These are phyloP conservation scores for Nematostella vectensis DNA, from an alignment of 92 coral and sea anemone species.

Conservation along the genomic window DNA sequence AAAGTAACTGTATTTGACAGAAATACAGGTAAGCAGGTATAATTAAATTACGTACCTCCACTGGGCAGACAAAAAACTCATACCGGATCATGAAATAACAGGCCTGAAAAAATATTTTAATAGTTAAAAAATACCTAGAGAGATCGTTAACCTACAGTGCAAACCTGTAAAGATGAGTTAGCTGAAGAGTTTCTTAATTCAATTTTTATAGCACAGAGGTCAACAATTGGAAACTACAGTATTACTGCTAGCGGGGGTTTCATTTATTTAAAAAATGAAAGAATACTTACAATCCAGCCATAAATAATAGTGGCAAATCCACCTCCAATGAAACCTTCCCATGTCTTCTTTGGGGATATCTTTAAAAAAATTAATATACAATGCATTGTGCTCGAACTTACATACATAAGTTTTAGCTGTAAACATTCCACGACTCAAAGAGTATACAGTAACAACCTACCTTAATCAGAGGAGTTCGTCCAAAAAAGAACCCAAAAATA, in stretches of 20 bases:
- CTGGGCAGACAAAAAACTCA: conserved; percentile 87
- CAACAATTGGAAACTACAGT: too few relatives aligned
- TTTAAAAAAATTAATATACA: conserved; percentile 17
- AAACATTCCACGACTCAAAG: not conserved
- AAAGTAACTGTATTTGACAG: too few relatives aligned
- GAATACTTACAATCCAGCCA: conserved; percentile 81
- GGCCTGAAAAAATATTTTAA: conserved; percentile 28
- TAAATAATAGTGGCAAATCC: conserved; percentile 84
- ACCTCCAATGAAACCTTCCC: conserved; percentile 99
- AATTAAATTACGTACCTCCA: conserved; percentile 70
- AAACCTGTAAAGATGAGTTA: too few relatives aligned
- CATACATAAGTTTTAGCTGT: too few relatives aligned
- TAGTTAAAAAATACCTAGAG: too few relatives aligned
- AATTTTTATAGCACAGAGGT: too few relatives aligned
- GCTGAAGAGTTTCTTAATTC: too few relatives aligned
- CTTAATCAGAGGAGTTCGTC: conserved; percentile 94
- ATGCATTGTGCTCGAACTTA: too few relatives aligned
- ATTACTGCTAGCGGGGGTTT: too few relatives aligned
- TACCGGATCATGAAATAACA: conserved; percentile 83
- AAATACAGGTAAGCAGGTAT: too few relatives aligned
- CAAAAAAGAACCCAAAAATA: conserved; percentile 96
- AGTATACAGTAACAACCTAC: conserved; percentile 18
- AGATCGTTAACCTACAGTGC: too few relatives aligned
- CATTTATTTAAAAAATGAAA: conserved; percentile 3
- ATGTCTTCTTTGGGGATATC: conserved; percentile 99